These are phyloP conservation scores for Rhinoraja longicauda DNA, from an alignment of 2,797 vertebrate species.

Conservation along the genomic window DNA sequence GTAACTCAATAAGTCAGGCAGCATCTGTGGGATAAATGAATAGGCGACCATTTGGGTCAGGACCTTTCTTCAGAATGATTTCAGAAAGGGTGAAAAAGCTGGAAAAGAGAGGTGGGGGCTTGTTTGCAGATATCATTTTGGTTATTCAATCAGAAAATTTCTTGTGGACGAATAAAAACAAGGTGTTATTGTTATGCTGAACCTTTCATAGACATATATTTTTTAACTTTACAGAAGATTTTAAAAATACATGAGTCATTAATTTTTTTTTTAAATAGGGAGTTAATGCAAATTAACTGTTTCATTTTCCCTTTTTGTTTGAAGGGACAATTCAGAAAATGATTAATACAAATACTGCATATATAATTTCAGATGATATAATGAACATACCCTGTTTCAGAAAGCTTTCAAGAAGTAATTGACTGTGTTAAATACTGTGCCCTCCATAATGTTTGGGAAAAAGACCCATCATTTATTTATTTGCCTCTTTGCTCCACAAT, in stretches of 20 bases:
- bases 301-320: neutral
- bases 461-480: no score
- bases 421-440: no score
- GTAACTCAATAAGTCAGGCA: no score
- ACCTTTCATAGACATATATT: neutral
- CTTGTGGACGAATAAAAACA: neutral
- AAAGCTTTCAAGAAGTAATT: no score
- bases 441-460: no score
- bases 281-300: neutral
- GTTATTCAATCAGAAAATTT: neutral
- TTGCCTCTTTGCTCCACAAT: no score
- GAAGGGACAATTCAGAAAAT: neutral
- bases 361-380: neutral
- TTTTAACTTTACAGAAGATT: neutral
- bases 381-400: neutral
- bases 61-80: no score
- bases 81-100: no score
- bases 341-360: neutral
- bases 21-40: no score
- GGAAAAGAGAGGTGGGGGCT: no score
- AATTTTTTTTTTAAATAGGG: neutral
- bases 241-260: neutral
- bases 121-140: neutral
- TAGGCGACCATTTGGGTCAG: no score
- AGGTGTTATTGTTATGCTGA: neutral